Conservation (phyloP, 2,797 vertebrate species). For the Perodicticus potto region DNA sequence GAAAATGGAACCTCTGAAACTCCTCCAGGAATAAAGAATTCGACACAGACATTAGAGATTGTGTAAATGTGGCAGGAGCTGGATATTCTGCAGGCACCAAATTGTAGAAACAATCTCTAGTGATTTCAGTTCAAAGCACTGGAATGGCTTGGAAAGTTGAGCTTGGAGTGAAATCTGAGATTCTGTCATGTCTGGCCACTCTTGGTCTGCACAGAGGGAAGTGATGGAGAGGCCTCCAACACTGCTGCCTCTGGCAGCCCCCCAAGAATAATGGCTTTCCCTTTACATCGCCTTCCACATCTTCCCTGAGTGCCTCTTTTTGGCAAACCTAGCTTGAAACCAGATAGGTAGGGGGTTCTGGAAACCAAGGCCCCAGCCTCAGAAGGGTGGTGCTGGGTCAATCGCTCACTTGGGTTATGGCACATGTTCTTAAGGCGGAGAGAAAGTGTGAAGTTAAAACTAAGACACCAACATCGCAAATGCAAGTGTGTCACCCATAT, state of each 20-base stretch:
- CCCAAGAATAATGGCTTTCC: background rate
- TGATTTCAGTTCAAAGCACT: background rate
- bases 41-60: background rate
- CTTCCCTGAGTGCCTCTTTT: background rate
- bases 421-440: background rate
- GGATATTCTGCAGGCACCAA: background rate
- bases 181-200: background rate
- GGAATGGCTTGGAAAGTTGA: background rate
- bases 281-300: background rate
- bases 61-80: background rate
- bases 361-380: background rate
- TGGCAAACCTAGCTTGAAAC: background rate
- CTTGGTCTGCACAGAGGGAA: background rate
- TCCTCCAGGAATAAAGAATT: conserved; percentile 12
- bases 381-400: background rate
- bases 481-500: background rate
- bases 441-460: background rate
- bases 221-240: background rate
- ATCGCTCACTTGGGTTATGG: background rate
- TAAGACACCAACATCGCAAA: background rate
- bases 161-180: background rate
- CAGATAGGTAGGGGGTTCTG: background rate
- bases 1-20: background rate
- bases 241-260: background rate
- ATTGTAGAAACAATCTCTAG: background rate